Base-by-base conservation (phyloP, 1,140 invertebrate species). In the Sycophila sp. region DNA sequence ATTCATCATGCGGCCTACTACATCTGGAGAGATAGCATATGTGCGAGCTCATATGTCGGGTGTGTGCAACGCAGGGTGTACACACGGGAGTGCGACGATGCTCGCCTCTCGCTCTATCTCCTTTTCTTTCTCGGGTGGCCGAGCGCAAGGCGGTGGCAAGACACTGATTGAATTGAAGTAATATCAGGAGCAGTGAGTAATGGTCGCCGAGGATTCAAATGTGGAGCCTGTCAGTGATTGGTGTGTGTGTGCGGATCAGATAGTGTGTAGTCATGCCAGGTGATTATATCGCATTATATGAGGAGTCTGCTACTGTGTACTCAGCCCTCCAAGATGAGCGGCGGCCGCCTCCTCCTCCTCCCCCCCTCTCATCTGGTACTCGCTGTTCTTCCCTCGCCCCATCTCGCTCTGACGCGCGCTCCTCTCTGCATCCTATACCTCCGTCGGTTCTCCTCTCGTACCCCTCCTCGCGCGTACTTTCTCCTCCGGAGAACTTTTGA, bases 241-340 rank as follows among this genome's bases (percentile, higher is more conserved):
- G 83, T 79, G 77, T 80, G 59, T 78, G 76, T 83, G 78, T 75
- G 77, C 77, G 77, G 77, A 85, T 86, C 84, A 85, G 85, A 86
- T 86, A 85, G 79, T 84, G 84, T 85, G 78, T 80, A 84, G 84
- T 85, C 85, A 85, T 86, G 83, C 82, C 81, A 80, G 82, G 85
- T 86, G 85, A 86, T 86, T 85, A 85, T 86, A 86, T 86, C 85
- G 83, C 83, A 85, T 86, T 86, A 85, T 85, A 84, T 75, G 83
- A 86, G 81, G 76, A 83, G 77, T 82, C 85, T 77, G 85, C 85
- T 86, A 85, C 85, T 84, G 85, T 86, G 82, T 84, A 84, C 83
- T 80, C 80, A 80, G 79, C 78, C 78, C 79, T 83, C 80, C 72
- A 73, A 74, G 73, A 77, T 77, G 76, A 75, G 74, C 74, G 78